Evolutionary conservation across 2,888 invertebrate species (phyloP).

Genomic region (Blastobasis adustella): DNA sequence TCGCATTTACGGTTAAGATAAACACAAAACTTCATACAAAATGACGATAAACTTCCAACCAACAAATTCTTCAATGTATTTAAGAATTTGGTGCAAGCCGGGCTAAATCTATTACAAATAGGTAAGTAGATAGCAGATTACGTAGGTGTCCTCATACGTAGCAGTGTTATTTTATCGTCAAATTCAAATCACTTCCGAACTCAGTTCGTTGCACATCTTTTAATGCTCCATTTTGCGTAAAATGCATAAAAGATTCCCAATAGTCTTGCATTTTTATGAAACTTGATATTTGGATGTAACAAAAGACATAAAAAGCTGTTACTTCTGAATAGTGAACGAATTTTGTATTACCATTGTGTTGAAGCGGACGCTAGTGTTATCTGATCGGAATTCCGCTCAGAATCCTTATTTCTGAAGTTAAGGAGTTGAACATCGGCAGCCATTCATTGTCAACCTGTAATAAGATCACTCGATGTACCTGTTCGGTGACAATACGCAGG

Average conservation of each 20-base stretch:
- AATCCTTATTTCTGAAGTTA: conserved; percentile 23
- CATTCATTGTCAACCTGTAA: conserved; percentile 54
- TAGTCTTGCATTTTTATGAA: conserved; percentile 32
- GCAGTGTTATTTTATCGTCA: too few species aligned
- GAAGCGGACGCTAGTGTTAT: conserved; percentile 58
- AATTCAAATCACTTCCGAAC: too few species aligned
- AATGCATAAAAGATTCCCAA: conserved; percentile 17
- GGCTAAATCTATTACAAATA: too few species aligned
- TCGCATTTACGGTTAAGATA: too few species aligned
- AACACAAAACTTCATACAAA: too few species aligned
- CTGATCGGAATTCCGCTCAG: conserved; percentile 68
- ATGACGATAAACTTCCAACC: too few species aligned
- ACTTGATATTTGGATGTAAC: conserved; percentile 31
- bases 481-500: conserved; percentile 50
- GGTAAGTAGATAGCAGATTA: too few species aligned
- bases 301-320: conserved; percentile 39
- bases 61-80: too few species aligned
- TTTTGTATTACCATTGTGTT: conserved; percentile 46
- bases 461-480: conserved; percentile 61
- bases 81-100: too few species aligned
- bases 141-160: too few species aligned
- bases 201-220: too few species aligned
- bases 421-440: conserved; percentile 52
- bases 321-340: conserved; percentile 29
- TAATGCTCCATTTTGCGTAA: background rate